phyloP scores from a whole-genome alignment of 2,797 vertebrate genomes.

The Phataginus tricuspis region DNA sequence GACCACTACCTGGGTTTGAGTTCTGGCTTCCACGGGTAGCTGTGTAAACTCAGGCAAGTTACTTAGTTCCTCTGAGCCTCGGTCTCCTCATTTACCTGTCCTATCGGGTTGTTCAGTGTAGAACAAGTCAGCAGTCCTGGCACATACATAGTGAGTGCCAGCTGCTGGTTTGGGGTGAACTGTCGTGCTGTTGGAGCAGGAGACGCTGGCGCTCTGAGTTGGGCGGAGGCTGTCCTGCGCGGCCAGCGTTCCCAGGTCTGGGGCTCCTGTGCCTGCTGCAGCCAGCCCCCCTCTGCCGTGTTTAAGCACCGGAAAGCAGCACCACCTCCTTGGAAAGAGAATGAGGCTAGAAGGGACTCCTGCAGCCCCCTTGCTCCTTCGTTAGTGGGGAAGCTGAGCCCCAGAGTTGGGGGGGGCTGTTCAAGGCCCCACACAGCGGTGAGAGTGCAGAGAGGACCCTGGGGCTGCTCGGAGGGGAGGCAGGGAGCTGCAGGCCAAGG shows the following conservation, averaged over 20 bases:
- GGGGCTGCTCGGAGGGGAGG: background rate
- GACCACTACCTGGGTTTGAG: background rate
- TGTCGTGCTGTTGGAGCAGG: fast-evolving
- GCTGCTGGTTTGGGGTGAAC: background rate
- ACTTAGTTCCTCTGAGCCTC: background rate
- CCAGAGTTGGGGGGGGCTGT: background rate
- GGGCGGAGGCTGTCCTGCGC: background rate
- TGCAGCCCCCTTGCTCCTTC: background rate
- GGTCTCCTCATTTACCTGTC: background rate
- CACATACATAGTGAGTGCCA: no score
- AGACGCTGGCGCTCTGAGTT: fast-evolving
- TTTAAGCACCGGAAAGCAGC: no score
- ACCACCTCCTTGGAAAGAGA: background rate
- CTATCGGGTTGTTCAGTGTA: background rate
- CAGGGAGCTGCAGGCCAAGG: background rate
- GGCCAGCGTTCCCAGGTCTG: fast-evolving
- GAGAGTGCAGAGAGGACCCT: fast-evolving
- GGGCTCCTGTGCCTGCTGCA: no score
- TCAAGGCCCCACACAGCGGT: background rate
- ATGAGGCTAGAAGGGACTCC: background rate
- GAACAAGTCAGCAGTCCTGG: background rate
- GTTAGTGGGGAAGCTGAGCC: background rate
- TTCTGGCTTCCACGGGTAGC: background rate
- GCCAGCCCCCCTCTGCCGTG: background rate
- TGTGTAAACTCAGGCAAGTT: background rate